Percentiles rank a stretch among this genome's conserved stretches.
Conservation (phyloP, 2,888 invertebrate genomes). For the Punctoribates punctum region DNA sequence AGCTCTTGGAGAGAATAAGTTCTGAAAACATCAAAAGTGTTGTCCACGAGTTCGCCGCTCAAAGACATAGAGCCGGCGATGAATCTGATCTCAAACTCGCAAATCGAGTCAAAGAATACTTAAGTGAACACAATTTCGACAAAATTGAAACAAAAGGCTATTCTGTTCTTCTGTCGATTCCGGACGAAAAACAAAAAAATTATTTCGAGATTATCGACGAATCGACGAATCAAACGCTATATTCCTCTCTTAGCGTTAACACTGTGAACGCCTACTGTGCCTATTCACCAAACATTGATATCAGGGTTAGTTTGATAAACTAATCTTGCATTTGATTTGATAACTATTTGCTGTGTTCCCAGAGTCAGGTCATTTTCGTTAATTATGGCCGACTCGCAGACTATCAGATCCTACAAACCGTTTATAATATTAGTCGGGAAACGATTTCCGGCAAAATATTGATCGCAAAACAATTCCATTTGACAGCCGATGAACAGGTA, state of each 20-base stretch:
- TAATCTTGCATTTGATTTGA: background rate
- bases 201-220: constrained; percentile 46
- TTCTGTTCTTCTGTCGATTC: constrained; percentile 47
- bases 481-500: constrained; percentile 47
- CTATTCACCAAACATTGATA: constrained; percentile 49
- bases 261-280: constrained; percentile 48
- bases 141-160: constrained; percentile 47
- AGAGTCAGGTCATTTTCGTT: constrained; percentile 53
- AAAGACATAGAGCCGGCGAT: constrained; percentile 48
- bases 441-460: constrained; percentile 55
- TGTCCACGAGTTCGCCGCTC: constrained; percentile 44
- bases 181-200: constrained; percentile 47
- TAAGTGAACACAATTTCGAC: constrained; percentile 47
- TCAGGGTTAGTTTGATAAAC: constrained; percentile 41
- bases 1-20: constrained; percentile 36
- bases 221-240: constrained; percentile 32
- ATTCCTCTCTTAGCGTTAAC: constrained; percentile 35
- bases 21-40: background rate
- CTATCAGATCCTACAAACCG: constrained; percentile 51
- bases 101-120: constrained; percentile 44
- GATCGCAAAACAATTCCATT: constrained; percentile 54
- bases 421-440: constrained; percentile 48
- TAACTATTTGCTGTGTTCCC: background rate
- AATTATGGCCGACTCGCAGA: constrained; percentile 56
- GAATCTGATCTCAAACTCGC: constrained; percentile 47